These are phyloP conservation scores for Cerceris ruficornis DNA, from an alignment of 2,888 invertebrate species.

Conservation along the genomic window DNA sequence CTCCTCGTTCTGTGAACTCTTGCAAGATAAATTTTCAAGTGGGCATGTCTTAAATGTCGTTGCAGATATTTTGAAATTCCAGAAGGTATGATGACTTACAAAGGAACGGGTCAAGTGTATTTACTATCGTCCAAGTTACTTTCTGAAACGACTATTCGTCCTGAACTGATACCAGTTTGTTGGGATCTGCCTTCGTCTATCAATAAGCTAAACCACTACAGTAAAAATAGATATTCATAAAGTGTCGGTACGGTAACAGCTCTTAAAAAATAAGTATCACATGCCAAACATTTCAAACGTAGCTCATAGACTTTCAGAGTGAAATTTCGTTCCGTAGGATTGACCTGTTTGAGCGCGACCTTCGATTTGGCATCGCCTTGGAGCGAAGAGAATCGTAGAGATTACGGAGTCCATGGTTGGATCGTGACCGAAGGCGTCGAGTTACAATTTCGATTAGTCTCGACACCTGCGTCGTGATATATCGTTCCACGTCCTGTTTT, in stretches of 20 bases:
- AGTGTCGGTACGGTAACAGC: not conserved
- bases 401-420: conserved; percentile 20
- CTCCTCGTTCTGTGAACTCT: too few relatives aligned
- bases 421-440: conserved; percentile 24
- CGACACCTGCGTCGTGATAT: conserved; percentile 14
- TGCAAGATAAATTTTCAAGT: too few relatives aligned
- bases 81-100: too few relatives aligned
- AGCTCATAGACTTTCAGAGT: not conserved
- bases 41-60: too few relatives aligned
- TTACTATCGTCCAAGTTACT: too few relatives aligned
- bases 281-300: not conserved
- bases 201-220: too few relatives aligned
- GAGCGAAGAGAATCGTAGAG: conserved; percentile 12
- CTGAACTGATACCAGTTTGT: too few relatives aligned
- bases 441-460: conserved; percentile 45
- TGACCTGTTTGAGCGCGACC: conserved; percentile 26
- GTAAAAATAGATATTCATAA: too few relatives aligned
- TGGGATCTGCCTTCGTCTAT: too few relatives aligned
- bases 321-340: conserved; percentile 11
- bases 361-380: conserved; percentile 35
- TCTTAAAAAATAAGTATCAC: not conserved
- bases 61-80: too few relatives aligned
- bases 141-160: too few relatives aligned
- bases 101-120: too few relatives aligned
- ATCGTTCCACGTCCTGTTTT: not conserved